phyloP scores from a whole-genome alignment of 2,113 vertebrate species.

The Pseudorhombus dupliciocellatus region DNA sequence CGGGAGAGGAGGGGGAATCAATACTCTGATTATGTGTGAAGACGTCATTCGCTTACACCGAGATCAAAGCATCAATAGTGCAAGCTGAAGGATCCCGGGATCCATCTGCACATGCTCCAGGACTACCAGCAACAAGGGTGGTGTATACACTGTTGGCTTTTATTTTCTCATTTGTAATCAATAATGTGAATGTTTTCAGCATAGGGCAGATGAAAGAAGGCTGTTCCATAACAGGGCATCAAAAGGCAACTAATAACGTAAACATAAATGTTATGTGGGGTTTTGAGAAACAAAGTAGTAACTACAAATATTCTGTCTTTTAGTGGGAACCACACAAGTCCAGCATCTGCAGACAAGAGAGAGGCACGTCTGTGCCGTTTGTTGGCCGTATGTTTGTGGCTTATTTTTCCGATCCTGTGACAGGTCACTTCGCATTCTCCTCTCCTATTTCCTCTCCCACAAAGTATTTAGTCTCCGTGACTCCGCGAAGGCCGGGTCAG shows the following conservation, averaged over 20 bases:
- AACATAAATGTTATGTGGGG: not conserved
- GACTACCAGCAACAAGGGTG: constrained; percentile 39
- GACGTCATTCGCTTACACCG: constrained; percentile 64
- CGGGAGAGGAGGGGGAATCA: constrained; percentile 57
- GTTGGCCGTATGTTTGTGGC: too few species aligned
- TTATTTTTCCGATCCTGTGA: too few species aligned
- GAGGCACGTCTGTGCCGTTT: too few species aligned
- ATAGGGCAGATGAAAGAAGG: constrained; percentile 32
- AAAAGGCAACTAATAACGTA: not conserved
- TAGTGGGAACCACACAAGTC: too few species aligned
- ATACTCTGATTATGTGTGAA: constrained; percentile 75
- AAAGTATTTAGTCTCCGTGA: too few species aligned
- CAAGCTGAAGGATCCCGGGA: constrained; percentile 45
- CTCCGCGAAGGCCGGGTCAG: too few species aligned
- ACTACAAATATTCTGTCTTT: too few species aligned
- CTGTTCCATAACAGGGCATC: constrained; percentile 25
- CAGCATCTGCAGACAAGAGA: too few species aligned
- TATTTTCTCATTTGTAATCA: constrained; percentile 74
- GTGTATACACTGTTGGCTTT: too few species aligned
- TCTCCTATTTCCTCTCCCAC: too few species aligned
- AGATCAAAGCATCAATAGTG: constrained; percentile 71
- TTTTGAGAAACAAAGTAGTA: too few species aligned
- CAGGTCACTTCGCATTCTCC: too few species aligned
- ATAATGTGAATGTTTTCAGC: constrained; percentile 64
- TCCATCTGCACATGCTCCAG: constrained; percentile 43